phyloP scores from a whole-genome alignment of 1,140 invertebrate genomes.

The Bombus breviceps region DNA sequence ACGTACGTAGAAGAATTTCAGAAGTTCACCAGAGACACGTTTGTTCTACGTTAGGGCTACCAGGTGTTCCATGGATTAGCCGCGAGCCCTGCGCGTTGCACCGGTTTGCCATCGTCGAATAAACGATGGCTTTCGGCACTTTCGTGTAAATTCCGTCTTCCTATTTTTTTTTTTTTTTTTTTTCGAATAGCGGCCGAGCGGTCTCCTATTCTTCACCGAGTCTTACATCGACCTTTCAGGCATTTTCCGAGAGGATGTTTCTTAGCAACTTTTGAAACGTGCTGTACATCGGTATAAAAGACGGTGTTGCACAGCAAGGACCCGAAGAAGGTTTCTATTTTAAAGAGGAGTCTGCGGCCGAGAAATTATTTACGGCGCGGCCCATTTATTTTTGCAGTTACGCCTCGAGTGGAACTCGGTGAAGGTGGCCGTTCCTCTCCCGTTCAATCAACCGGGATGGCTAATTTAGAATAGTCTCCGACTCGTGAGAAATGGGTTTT shows the following conservation, averaged over 20 bases:
- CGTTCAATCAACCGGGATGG: conserved; percentile 18
- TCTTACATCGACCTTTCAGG: accelerated
- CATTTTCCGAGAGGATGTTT: background rate
- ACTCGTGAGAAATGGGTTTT: conserved; percentile 23
- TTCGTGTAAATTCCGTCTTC: background rate
- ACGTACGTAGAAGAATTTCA: background rate
- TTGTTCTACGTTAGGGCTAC: background rate
- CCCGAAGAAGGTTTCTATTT: conserved; percentile 28
- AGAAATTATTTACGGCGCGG: conserved; percentile 38
- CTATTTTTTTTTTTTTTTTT: no score
- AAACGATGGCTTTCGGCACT: background rate
- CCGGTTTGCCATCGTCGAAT: background rate
- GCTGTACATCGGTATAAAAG: background rate
- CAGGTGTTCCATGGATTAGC: background rate
- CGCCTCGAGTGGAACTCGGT: conserved; percentile 19
- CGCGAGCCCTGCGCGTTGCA: background rate
- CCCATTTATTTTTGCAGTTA: conserved; percentile 39
- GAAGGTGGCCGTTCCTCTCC: background rate
- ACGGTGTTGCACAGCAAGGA: background rate
- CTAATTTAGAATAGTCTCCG: conserved; percentile 19
- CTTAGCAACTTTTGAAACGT: background rate
- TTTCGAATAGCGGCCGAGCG: accelerated
- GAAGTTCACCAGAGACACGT: background rate
- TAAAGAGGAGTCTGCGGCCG: conserved; percentile 1
- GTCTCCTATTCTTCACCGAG: background rate